These are phyloP conservation scores for Lacerta viridis DNA, from an alignment of 2,797 vertebrate genomes.

Conservation along the genomic window DNA sequence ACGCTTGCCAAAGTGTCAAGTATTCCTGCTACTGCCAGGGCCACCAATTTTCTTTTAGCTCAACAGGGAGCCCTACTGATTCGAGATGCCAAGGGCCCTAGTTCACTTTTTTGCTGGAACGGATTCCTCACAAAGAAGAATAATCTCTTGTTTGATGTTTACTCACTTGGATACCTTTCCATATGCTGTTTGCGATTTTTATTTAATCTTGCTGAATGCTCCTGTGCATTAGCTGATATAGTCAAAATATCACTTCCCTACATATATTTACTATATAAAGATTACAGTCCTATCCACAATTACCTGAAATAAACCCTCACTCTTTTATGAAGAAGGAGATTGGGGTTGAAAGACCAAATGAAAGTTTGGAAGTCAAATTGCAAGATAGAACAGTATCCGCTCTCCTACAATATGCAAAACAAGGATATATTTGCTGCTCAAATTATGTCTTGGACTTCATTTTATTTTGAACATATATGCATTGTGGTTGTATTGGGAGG, in stretches of 20 bases:
- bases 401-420: background rate
- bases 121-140: constrained; percentile 75
- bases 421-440: too few species aligned
- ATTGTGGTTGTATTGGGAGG: too few species aligned
- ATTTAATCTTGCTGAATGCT: constrained; percentile 56
- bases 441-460: too few species aligned
- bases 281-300: too few species aligned
- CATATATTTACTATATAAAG: too few species aligned
- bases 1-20: background rate
- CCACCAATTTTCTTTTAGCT: constrained; percentile 32
- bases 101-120: constrained; percentile 78
- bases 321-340: background rate
- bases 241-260: constrained; percentile 38
- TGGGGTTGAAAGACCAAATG: background rate
- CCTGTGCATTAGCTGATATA: constrained; percentile 29
- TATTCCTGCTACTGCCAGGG: constrained; percentile 13
- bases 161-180: constrained; percentile 75
- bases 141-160: constrained; percentile 78
- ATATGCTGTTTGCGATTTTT: constrained; percentile 56
- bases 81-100: constrained; percentile 62
- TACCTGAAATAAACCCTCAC: too few species aligned
- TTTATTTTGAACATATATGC: too few species aligned
- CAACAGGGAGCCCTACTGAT: constrained; percentile 63
- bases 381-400: background rate
- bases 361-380: background rate